These are phyloP conservation scores for Peromyscus melanophrys DNA, from an alignment of 2,797 vertebrate species.

Conservation along the genomic window DNA sequence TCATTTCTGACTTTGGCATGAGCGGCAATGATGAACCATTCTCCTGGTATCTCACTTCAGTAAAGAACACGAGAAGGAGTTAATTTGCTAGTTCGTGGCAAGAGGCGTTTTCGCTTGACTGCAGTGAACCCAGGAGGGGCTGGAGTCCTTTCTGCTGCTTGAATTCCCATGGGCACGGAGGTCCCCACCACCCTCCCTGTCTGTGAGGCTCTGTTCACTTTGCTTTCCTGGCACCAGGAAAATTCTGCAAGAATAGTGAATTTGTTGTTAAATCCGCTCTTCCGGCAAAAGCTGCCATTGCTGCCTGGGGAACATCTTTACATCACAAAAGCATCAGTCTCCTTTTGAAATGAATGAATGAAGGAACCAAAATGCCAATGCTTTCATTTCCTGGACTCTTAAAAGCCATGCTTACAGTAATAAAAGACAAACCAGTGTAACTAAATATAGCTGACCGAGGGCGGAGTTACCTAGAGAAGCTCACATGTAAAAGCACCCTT, in stretches of 20 bases:
- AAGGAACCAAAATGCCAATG: slow-evolving; percentile 77
- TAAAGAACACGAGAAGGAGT: slow-evolving; percentile 33
- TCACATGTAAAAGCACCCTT: slow-evolving; percentile 60
- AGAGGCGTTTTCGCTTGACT: neutral
- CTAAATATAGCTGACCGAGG: slow-evolving; percentile 58
- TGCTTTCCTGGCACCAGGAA: slow-evolving; percentile 78
- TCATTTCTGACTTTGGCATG: slow-evolving; percentile 34
- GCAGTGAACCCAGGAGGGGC: neutral
- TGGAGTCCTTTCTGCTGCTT: slow-evolving; percentile 7
- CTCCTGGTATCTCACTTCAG: neutral
- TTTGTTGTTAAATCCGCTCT: slow-evolving; percentile 79
- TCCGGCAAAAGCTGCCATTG: slow-evolving; percentile 71
- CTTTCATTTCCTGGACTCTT: slow-evolving; percentile 78
- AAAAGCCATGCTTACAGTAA: slow-evolving; percentile 80
- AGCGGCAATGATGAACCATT: neutral
- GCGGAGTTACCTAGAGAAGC: slow-evolving; percentile 73
- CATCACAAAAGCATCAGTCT: slow-evolving; percentile 84
- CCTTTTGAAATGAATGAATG: slow-evolving; percentile 81
- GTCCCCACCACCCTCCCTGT: neutral
- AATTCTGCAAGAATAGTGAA: slow-evolving; percentile 78
- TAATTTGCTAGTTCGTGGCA: neutral
- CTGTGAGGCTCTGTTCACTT: slow-evolving; percentile 52
- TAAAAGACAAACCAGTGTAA: slow-evolving; percentile 73
- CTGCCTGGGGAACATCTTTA: slow-evolving; percentile 83
- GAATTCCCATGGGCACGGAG: neutral